phyloP scores from a whole-genome alignment of 2,888 invertebrate species.

The Cremastobaeus sp. region DNA sequence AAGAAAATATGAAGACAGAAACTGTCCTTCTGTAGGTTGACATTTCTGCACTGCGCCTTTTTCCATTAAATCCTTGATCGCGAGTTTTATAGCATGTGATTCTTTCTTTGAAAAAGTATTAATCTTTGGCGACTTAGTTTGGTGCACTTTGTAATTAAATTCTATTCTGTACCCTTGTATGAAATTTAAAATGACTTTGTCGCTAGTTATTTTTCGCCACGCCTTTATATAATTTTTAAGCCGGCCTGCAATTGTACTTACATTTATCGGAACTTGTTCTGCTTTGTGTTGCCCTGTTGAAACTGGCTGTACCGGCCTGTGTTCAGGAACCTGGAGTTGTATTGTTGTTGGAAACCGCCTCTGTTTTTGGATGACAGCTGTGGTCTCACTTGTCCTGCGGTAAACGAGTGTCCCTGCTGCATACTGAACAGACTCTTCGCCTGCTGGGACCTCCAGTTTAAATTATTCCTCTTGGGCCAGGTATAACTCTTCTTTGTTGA shows the following conservation, averaged over 20 bases:
- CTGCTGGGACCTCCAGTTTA: conserved; percentile 33
- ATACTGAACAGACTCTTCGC: conserved; percentile 5
- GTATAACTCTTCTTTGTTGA: neutral
- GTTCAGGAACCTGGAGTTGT: conserved; percentile 1
- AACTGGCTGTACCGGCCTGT: conserved; percentile 19
- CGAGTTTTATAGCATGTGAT: neutral
- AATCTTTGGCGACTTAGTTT: conserved; percentile 5
- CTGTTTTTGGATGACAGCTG: conserved; percentile 29
- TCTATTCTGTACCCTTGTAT: conserved; percentile 38
- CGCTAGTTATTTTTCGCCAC: conserved; percentile 40
- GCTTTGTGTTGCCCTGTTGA: neutral
- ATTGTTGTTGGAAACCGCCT: conserved; percentile 11
- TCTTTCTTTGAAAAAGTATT: conserved; percentile 13
- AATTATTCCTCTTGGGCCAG: conserved; percentile 11
- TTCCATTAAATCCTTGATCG: conserved; percentile 15
- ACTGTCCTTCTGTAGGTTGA: conserved; percentile 17
- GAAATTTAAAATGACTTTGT: conserved; percentile 28
- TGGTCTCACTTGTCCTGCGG: conserved; percentile 27
- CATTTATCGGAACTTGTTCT: conserved; percentile 20
- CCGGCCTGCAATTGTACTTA: conserved; percentile 37
- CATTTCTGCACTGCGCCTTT: conserved; percentile 32
- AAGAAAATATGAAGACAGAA: conserved; percentile 42
- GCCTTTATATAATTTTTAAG: conserved; percentile 10
- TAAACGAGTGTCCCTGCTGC: conserved; percentile 18
- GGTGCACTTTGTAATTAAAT: conserved; percentile 7